Base-by-base conservation (phyloP, 2,113 vertebrate genomes). In the Zosterops japonicus region DNA sequence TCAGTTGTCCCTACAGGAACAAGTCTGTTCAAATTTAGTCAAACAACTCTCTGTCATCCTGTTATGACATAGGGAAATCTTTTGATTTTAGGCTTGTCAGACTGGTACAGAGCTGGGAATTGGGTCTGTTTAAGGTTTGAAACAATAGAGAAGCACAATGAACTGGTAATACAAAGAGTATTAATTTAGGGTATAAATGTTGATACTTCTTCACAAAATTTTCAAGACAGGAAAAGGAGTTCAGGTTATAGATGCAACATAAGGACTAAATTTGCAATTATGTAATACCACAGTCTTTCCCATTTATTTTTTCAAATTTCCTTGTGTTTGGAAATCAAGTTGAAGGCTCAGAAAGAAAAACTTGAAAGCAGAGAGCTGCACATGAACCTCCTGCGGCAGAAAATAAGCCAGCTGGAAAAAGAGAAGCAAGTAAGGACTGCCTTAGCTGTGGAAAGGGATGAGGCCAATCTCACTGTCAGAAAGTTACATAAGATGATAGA, bases 311-410 rank as follows among this genome's bases (percentile, higher is more conserved):
- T 85, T 90, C 69, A 92, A 94, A 83, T 81, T 24, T 31, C 5
- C 14, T 52, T 95, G 27, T 95, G 72, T n/a, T 93, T 63, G 84
- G 39, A 90, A 96, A 97, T 90, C 59, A 88, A 99, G 99, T 71
- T 99, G 36, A 99, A 99, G 95, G 95, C 96, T 74, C 98, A 99
- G 94, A 99, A 98, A 88, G 98, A 99, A 95, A 98, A 98, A 15
- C 97, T 99, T 67, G 98, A 99, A 76, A 99, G 98, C 96, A 99
- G 94, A 96, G 98, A 98, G 20, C 96, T 99, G n/a, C 98, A 99
- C 74, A 42, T 98, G 96, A 99, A 97, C 41, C 97, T 99, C 33
- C 96, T 99, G 94, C 97, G 98, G 72, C 98, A 98, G 97, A 99
- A 99, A 96, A 96, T 99, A 69, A 89, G 90, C 5, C 98, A 98